Conservation (phyloP, 2,797 vertebrate genomes). For the Arrhamphus sclerolepis region DNA sequence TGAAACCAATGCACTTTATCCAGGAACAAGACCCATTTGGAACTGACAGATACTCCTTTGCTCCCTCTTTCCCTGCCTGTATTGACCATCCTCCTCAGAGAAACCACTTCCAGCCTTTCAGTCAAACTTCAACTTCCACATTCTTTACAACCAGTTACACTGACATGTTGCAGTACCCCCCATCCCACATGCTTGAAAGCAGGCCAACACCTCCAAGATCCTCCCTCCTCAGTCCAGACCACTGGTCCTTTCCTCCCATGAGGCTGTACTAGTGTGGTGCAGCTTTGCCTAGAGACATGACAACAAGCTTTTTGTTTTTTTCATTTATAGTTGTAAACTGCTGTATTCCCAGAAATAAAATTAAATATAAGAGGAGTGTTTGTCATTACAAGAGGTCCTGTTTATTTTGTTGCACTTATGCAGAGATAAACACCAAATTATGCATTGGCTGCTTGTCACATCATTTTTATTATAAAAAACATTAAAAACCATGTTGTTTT, state of each 20-base stretch:
- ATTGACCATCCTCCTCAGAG: slow-evolving; percentile 26
- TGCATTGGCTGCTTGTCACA: slow-evolving; percentile 31
- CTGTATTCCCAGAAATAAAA: slow-evolving; percentile 18
- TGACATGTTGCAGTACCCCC: slow-evolving; percentile 59
- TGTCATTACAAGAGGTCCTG: slow-evolving; percentile 4
- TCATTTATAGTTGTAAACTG: too few relatives aligned
- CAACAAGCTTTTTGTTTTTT: slow-evolving; percentile 9
- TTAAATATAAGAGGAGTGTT: slow-evolving; percentile 9
- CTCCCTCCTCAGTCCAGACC: slow-evolving; percentile 61
- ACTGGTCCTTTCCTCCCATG: slow-evolving; percentile 80
- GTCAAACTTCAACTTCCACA: slow-evolving; percentile 31
- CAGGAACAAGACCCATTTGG: slow-evolving; percentile 33
- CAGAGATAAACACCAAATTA: slow-evolving; percentile 34
- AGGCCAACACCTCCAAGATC: slow-evolving; percentile 26
- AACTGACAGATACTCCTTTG: slow-evolving; percentile 24
- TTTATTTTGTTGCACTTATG: slow-evolving; percentile 21
- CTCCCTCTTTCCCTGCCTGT: slow-evolving; percentile 30
- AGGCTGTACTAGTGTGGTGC: slow-evolving; percentile 67
- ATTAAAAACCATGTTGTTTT: slow-evolving; percentile 20
- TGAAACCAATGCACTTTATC: slow-evolving; percentile 14
- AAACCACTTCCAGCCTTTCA: slow-evolving; percentile 51
- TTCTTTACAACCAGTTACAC: slow-evolving; percentile 26
- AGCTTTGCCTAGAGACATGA: slow-evolving; percentile 8
- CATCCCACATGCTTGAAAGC: slow-evolving; percentile 67
- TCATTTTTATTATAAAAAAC: too few relatives aligned